Conservation (phyloP, 1,140 invertebrate species). For the Cyrtorhinus lividipennis region DNA sequence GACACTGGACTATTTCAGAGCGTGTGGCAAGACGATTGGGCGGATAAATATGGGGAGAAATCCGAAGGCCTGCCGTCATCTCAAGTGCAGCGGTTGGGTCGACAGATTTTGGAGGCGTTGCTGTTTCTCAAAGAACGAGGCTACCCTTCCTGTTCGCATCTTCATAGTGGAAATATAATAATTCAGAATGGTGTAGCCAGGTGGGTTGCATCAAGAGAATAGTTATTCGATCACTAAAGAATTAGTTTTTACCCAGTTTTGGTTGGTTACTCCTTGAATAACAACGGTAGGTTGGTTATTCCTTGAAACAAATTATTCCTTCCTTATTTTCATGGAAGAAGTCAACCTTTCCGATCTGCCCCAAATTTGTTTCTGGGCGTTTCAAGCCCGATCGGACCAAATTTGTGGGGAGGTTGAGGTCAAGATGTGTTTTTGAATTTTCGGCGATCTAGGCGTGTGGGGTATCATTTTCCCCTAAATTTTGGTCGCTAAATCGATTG, state of each 20-base stretch:
- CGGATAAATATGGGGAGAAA: conserved; percentile 48
- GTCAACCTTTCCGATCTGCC: too few relatives aligned
- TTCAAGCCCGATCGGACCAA: too few relatives aligned
- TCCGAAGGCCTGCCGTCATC: conserved; percentile 51
- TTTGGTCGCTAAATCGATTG: too few relatives aligned
- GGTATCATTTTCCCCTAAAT: too few relatives aligned
- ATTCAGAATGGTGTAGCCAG: conserved; percentile 76
- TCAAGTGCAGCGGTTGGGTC: conserved; percentile 69
- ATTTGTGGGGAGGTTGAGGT: too few relatives aligned
- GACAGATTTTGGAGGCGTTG: conserved; percentile 75
- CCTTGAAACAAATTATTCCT: neutral
- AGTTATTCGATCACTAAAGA: conserved; percentile 7
- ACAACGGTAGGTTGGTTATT: too few relatives aligned
- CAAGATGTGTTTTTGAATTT: too few relatives aligned
- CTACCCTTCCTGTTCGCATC: conserved; percentile 69
- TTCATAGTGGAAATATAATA: conserved; percentile 82
- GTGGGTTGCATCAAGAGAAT: conserved; percentile 23
- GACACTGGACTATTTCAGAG: conserved; percentile 32
- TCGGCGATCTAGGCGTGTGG: too few relatives aligned
- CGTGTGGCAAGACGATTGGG: conserved; percentile 54
- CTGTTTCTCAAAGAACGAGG: conserved; percentile 73
- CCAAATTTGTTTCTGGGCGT: too few relatives aligned
- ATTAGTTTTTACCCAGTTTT: too few relatives aligned
- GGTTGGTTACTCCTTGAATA: too few relatives aligned
- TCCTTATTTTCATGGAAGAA: too few relatives aligned